Conservation (phyloP, 2,113 vertebrate genomes). For the Lepidothrix coronata region DNA sequence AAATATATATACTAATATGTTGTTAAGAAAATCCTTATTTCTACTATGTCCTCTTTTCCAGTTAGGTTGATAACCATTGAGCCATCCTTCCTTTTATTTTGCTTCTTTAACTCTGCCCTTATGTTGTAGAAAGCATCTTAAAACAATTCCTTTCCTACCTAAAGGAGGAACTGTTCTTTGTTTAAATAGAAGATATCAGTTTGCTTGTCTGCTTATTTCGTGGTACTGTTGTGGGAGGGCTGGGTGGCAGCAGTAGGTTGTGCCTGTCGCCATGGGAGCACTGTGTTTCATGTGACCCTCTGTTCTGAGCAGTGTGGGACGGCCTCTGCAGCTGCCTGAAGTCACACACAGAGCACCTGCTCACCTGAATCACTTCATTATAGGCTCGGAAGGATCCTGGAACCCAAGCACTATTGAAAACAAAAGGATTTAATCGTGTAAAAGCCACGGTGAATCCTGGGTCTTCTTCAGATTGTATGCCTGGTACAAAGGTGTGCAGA, state of each 20-base stretch:
- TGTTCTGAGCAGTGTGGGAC: fast-evolving
- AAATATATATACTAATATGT: background rate
- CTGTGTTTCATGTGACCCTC: background rate
- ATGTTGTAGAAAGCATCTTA: background rate
- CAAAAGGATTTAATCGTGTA: background rate
- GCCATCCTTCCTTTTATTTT: background rate
- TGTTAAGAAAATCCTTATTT: background rate
- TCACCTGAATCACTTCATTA: background rate
- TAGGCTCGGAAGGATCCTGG: background rate
- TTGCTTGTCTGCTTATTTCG: background rate
- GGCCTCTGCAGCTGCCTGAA: background rate
- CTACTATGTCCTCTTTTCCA: background rate
- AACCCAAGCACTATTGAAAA: background rate
- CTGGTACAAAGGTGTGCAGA: background rate
- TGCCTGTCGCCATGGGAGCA: fast-evolving
- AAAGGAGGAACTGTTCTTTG: background rate
- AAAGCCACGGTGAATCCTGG: background rate
- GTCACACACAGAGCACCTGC: background rate
- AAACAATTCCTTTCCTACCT: background rate
- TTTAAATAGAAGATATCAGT: background rate
- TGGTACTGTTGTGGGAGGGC: background rate
- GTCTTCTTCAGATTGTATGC: background rate
- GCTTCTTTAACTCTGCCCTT: background rate
- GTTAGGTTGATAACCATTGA: background rate
- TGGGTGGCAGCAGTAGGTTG: background rate